A percentile compares a stretch with the other conserved stretches of the same genome.
These are phyloP conservation scores for Globia sparganii DNA, from an alignment of 2,888 invertebrate genomes.

Conservation along the genomic window DNA sequence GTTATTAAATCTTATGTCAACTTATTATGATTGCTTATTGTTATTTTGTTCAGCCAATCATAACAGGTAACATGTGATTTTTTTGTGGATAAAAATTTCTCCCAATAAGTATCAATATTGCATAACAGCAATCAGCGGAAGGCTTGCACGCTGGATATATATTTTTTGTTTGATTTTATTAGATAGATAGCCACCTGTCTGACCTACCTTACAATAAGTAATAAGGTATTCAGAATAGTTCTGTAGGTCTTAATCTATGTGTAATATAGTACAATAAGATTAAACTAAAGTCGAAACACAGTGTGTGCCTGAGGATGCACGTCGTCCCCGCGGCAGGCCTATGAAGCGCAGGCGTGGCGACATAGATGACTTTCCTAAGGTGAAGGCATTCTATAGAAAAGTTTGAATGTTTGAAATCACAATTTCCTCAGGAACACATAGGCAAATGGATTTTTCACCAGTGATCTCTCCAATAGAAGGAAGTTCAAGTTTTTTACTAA, in stretches of 20 bases:
- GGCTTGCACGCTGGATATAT: not conserved
- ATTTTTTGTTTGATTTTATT: not conserved
- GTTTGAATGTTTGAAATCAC: conserved; percentile 24
- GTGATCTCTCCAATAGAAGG: conserved; percentile 1
- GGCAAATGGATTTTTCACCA: not conserved
- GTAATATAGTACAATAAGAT: conserved; percentile 40
- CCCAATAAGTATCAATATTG: conserved; percentile 9
- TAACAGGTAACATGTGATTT: conserved; percentile 26
- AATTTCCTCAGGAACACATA: conserved; percentile 13
- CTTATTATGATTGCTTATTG: conserved; percentile 37
- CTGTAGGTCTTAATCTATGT: conserved; percentile 9
- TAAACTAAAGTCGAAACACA: conserved; percentile 52
- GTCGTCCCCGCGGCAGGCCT: conserved; percentile 45
- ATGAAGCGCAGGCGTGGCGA: conserved; percentile 51
- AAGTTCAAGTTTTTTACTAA: not conserved
- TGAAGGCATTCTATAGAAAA: conserved; percentile 52
- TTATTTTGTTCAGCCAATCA: conserved; percentile 34
- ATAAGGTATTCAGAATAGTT: conserved; percentile 3
- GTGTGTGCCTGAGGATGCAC: conserved; percentile 56
- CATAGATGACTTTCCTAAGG: conserved; percentile 50
- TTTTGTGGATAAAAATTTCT: conserved; percentile 13
- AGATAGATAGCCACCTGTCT: not conserved
- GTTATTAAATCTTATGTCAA: conserved; percentile 7
- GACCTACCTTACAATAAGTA: not conserved
- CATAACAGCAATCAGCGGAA: not conserved